These are phyloP conservation scores for Synergus umbraculus DNA, from an alignment of 2,888 invertebrate genomes.

Conservation along the genomic window DNA sequence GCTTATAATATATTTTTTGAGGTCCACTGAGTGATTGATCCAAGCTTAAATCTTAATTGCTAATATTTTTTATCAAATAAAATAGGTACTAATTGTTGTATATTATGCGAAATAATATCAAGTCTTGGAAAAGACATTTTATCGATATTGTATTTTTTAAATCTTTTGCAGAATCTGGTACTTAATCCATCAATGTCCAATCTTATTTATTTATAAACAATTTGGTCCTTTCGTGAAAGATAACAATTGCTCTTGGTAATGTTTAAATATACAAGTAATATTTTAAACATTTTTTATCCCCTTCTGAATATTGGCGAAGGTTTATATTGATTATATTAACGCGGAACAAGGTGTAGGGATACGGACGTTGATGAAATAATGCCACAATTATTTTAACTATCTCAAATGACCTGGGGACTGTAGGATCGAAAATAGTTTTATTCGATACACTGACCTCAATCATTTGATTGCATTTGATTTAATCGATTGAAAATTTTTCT, in stretches of 20 bases:
- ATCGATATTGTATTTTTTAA: neutral
- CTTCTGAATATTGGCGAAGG: neutral
- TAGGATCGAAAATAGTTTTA: neutral
- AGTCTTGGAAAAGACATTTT: neutral
- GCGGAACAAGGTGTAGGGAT: neutral
- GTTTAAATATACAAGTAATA: neutral
- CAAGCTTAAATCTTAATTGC: neutral
- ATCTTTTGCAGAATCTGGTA: neutral
- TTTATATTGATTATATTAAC: neutral
- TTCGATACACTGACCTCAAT: neutral
- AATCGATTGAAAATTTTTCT: neutral
- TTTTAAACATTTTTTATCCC: neutral
- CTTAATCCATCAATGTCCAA: neutral
- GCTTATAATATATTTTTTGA: slow-evolving; percentile 8
- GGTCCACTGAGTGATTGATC: slow-evolving; percentile 24
- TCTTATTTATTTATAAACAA: neutral
- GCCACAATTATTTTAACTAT: neutral
- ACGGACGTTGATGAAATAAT: neutral
- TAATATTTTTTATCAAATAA: slow-evolving; percentile 4
- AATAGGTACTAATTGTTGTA: neutral
- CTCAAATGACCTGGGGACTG: neutral
- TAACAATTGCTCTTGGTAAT: neutral
- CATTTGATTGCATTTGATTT: neutral
- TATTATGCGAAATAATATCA: neutral
- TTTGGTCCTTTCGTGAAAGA: slow-evolving; percentile 7